Base-by-base conservation (phyloP, 2,888 invertebrate genomes). In the Balanococcus diminutus region DNA sequence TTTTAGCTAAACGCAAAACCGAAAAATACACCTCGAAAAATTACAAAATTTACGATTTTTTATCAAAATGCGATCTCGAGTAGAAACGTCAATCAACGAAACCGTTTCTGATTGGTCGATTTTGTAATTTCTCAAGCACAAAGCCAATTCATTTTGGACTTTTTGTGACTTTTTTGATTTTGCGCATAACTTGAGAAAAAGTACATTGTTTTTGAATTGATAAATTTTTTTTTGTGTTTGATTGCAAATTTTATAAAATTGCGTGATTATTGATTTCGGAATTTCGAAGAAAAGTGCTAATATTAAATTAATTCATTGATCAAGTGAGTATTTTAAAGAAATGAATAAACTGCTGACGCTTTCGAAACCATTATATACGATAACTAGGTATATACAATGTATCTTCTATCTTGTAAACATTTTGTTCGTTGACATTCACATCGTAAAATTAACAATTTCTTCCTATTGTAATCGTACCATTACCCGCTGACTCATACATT, bases 331-430 rank as follows among this genome's bases (percentile, higher is more conserved):
- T 85, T 36, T 32, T n/a, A 31, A 46, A 31, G 56, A 61, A 85
- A 85, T 85, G 85, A 85, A 85, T 85, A 85, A 85, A 79, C 79
- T 85, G 85, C 5, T 79, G 85, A 85, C 32, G 46, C 39, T 72
- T 72, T 75, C 85, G 46, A 79, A 79, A 72, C 85, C 25, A 39
- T 25, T 85, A 46, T 31, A 85, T 85, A 79, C 42, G 28, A 72
- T 85, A 75, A 28, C 79, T 85, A 85, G 85, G 85, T 85, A 85
- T 75, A 67, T 85, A 75, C 4, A 46, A 31, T 19, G 75, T 79
- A 79, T 85, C 42, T 31, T 67, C 8, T 85, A 28, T 39, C 19
- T 28, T 19, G 19, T 16, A 19, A 46, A 25, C n/a, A 46, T 39
- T 46, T 75, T 82, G 46, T 32, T 82, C 56, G 16, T 22, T 61